Evolutionary conservation across 2,113 vertebrate species (phyloP), one percentile per base, ranked within the genome.

Genomic region (Mormyrus lacerda): DNA sequence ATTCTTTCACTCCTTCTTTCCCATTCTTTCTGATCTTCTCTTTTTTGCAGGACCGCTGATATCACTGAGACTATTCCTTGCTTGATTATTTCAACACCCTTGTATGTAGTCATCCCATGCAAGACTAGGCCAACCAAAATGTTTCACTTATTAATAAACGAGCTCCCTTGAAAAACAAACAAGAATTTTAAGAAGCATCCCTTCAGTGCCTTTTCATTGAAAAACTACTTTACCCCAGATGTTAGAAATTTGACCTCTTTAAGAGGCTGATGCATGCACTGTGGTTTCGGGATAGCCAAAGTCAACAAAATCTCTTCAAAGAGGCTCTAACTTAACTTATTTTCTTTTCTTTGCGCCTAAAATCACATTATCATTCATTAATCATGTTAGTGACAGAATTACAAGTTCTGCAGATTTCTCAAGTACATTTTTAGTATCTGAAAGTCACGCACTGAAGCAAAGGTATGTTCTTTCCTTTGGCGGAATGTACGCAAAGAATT

Each of bases 11-110:
- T 61, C 1, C 55, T 79, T 35, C 69, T 45, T 45, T 84, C 44
- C 42, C 44, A 7, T n/a, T 85, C 3, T 27, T 69, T 69, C n/a
- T 27, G 10, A 90, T 91, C 87, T 91, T 93, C 91, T 90, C 92
- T 89, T 90, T 90, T 65, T 91, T 89, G 92, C 79, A 11, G 21
- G 53, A 11, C 24, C n/a, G 9, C 4, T 85, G 83, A 42, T 6
- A 85, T n/a, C 47, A 27, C 3, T 44, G n/a, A 58, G 21, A n/a
- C 24, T 61, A 13, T 58, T 24, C 24, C 65, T 58, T 84, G n/a
- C 79, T 45, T n/a, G 24, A 31, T 47, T 48, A 27, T 45, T 9
- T 85, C 6, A 85, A 17, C 83, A 85, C 45, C 44, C 17, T 85
- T 42, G 15, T 79, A 45, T 47, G 21, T 83, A 44, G 7, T 45